Percentiles rank a stretch among this genome's conserved stretches.
phyloP scores from a whole-genome alignment of 2,113 vertebrate species.

The Oncorhynchus clarkii region DNA sequence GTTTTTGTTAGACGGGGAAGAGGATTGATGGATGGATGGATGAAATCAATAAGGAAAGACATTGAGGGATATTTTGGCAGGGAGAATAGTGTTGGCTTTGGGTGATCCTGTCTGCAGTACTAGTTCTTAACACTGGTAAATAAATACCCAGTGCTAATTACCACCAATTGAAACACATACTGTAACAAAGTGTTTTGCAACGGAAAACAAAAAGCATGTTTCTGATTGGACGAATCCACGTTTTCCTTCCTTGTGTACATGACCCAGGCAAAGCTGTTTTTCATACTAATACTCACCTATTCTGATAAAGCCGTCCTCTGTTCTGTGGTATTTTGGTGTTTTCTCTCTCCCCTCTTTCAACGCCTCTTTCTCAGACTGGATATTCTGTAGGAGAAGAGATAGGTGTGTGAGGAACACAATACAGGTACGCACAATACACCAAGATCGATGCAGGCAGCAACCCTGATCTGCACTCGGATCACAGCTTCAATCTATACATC shows the following conservation, averaged over 20 bases:
- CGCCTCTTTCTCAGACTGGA: slow-evolving; percentile 92
- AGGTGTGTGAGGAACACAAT: neutral
- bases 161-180: too few species aligned
- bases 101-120: too few species aligned
- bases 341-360: slow-evolving; percentile 85
- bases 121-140: too few species aligned
- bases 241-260: neutral
- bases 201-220: too few species aligned
- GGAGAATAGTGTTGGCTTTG: neutral
- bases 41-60: slow-evolving; percentile 17
- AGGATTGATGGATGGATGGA: neutral
- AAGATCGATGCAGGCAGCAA: slow-evolving; percentile 5
- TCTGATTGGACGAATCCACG: too few species aligned
- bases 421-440: neutral
- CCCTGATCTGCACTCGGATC: neutral
- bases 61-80: neutral
- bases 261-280: neutral
- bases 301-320: slow-evolving; percentile 89
- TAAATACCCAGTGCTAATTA: too few species aligned
- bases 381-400: slow-evolving; percentile 75
- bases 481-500: neutral
- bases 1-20: neutral
- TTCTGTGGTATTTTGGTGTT: slow-evolving; percentile 83
- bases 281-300: slow-evolving; percentile 79
- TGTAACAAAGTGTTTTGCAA: too few species aligned